Conservation (phyloP, 1,140 invertebrate genomes). For the Steinernema khuongi region DNA sequence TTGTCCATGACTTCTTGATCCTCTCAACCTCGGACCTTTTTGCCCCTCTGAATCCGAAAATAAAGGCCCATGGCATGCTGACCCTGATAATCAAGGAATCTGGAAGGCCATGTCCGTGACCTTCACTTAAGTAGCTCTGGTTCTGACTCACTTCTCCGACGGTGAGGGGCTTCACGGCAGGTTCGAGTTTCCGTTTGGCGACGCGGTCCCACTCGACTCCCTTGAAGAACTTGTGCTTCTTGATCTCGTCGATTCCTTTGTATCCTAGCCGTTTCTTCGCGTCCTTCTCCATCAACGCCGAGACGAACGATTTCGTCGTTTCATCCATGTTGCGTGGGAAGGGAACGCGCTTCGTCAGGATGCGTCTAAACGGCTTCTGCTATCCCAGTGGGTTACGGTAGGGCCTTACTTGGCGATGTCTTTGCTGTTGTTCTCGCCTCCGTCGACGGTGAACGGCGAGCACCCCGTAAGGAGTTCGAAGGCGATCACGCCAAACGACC, state of each 20-base stretch:
- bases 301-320: constrained; percentile 68
- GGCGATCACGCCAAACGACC: constrained; percentile 90
- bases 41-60: no score
- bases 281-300: constrained; percentile 77
- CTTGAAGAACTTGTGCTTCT: constrained; percentile 77
- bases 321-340: constrained; percentile 71
- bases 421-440: constrained; percentile 80
- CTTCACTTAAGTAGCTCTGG: constrained; percentile 10
- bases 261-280: constrained; percentile 77
- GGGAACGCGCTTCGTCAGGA: constrained; percentile 76
- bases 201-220: constrained; percentile 74
- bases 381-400: background rate
- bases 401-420: constrained; percentile 75
- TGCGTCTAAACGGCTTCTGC: constrained; percentile 65
- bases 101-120: background rate
- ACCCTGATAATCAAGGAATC: no score
- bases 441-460: constrained; percentile 91
- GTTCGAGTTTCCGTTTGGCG: constrained; percentile 69
- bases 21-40: no score
- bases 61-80: no score
- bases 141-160: constrained; percentile 65
- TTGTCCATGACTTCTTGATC: no score
- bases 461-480: constrained; percentile 93
- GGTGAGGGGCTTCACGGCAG: constrained; percentile 77
- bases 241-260: constrained; percentile 75